Conservation (phyloP, 1,140 invertebrate species). For the roundworm (Caenorhabditis elegans) region WBcel235 BX284605.5:20601001-20601500, state of each 20-base stretch:
- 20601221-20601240: background rate
- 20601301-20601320: background rate
- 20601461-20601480: background rate
- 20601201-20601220: background rate
- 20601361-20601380: background rate
- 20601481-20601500: background rate
- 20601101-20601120: background rate
- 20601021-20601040: conserved; percentile 21
- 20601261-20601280: background rate
- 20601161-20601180: background rate
- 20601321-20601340: background rate
- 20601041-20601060: conserved; percentile 25
- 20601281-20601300: background rate
- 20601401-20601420: background rate
- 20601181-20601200: background rate
- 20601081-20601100: background rate
- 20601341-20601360: background rate
- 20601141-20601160: background rate
- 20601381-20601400: background rate
- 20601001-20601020: background rate
- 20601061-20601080: background rate
- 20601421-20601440: background rate
- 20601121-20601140: background rate
- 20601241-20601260: background rate
- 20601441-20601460: background rate